phyloP scores from a whole-genome alignment of 2,113 vertebrate genomes.

The Hypocryptadius cinnamomeus region DNA sequence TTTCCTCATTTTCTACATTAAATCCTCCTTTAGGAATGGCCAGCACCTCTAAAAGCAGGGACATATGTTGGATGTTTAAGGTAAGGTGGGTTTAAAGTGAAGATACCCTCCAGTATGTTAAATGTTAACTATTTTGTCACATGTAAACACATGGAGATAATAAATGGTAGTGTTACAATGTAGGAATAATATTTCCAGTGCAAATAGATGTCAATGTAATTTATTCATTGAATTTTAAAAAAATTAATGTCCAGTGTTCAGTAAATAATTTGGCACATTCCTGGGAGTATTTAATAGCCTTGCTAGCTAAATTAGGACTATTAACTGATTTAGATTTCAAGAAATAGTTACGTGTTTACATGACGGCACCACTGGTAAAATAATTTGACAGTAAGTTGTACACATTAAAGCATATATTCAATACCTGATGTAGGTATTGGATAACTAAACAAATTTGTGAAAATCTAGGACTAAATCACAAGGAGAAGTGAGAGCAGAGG shows the following conservation, averaged over 20 bases:
- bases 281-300: neutral
- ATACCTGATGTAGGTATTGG: neutral
- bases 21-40: neutral
- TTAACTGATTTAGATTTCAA: neutral
- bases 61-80: neutral
- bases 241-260: neutral
- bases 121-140: neutral
- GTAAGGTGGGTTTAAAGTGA: neutral
- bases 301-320: neutral
- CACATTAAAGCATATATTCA: neutral
- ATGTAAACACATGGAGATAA: neutral
- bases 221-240: neutral
- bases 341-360: neutral
- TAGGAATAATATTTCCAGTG: neutral
- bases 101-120: neutral
- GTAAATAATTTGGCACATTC: neutral
- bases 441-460: neutral
- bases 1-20: neutral
- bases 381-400: neutral
- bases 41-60: neutral
- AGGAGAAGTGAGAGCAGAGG: slow-evolving; percentile 1
- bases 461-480: neutral
- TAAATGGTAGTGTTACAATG: neutral
- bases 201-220: neutral
- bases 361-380: neutral